Conservation (phyloP, 2,113 vertebrate species). For the Calidris pygmaea region DNA sequence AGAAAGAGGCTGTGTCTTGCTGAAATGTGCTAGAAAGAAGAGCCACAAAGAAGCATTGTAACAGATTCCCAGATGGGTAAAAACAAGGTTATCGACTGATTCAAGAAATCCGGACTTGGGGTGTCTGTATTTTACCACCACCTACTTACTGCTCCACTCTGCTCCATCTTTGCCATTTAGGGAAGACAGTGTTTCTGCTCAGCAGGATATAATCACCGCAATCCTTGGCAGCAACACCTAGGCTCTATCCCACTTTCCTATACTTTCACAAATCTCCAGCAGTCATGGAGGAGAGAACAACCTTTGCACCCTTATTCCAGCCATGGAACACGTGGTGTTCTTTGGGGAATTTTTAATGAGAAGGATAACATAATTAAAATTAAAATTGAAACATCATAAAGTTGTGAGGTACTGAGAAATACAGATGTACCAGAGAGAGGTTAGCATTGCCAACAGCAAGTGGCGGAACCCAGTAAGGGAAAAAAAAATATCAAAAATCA, state of each 20-base stretch:
- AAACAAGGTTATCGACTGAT: not conserved
- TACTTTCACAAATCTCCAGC: not conserved
- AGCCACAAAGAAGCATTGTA: not conserved
- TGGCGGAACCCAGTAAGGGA: not conserved
- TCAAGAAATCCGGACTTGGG: not conserved
- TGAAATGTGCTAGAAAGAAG: not conserved
- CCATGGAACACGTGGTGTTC: fast-evolving
- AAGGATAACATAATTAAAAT: not conserved
- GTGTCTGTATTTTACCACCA: not conserved
- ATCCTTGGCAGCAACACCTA: not conserved
- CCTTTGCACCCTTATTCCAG: not conserved
- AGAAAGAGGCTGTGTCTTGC: not conserved
- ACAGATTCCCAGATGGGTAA: not conserved
- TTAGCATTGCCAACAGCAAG: not conserved
- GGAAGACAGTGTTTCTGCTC: not conserved
- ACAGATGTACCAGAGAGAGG: not conserved
- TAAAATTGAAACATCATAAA: not conserved
- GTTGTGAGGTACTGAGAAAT: not conserved
- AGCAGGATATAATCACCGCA: not conserved
- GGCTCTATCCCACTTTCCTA: not conserved
- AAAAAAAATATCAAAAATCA: not conserved
- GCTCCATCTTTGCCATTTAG: not conserved
- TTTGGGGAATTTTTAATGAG: not conserved
- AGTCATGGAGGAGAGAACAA: not conserved
- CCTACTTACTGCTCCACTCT: not conserved